Evolutionary conservation across 2,888 invertebrate species (phyloP), one percentile per base, ranked within the genome.

Genomic region (Suillia variegata): DNA sequence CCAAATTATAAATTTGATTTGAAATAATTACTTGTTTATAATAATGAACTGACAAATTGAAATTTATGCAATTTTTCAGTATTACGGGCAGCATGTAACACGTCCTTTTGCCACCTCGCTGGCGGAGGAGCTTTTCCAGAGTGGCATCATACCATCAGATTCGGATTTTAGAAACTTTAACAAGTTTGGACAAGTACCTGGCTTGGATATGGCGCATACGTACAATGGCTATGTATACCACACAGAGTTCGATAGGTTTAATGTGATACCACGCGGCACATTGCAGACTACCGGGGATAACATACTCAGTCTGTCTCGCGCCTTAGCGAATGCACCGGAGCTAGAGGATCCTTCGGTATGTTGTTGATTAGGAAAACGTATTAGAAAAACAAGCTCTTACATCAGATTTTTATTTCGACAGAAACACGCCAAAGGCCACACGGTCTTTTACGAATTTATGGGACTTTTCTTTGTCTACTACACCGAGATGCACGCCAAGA

Each of bases 141-240:
- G 83, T 13, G 86, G 86, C 3, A 68, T 88, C 1, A 83, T 89
- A 58, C 88, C 88, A 15, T 87, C 88, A 0, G 89, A 89, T 70
- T 88, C 89, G 1, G 89, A 90, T 77, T 89, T 86, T 74, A 79
- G 88, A 54, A 87, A 89, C 62, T 89, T 87, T 72, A 80, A 86
- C 13, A 87, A 88, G 68, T 87, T 83, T 71, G 88, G 88, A 4
- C 70, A 84, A 8, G 76, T 88, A 54, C 86, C 88, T 66, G 92
- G 92, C n/a, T 77, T 92, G 49, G 92, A 92, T 79, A 86, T 93
- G 70, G 93, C 92, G 0, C 90, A 90, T 76, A 83, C 86, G 2
- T 86, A 87, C 56, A 90, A 91, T 83, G 92, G 91, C 0, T 88
- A 87, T 76, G 87, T 91, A 21, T 92, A 92, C 78, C 92, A 92